Evolutionary conservation across 2,797 vertebrate genomes (phyloP).

Genomic region (Peromyscus melanophrys): DNA sequence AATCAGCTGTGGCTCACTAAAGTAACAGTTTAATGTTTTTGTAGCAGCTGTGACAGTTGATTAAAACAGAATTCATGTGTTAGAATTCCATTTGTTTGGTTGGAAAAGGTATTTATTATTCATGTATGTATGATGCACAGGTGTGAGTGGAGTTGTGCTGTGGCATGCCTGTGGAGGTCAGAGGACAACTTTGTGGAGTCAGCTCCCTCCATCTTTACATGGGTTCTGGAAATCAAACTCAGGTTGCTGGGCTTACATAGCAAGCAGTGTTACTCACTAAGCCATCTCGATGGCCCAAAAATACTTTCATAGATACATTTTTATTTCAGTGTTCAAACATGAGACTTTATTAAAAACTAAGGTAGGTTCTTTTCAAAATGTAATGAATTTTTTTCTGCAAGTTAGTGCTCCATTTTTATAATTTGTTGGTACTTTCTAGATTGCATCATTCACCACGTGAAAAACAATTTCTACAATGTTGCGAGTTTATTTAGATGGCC

Average conservation of each 20-base stretch:
- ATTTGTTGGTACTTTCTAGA: conserved; percentile 80
- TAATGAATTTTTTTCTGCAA: conserved; percentile 4
- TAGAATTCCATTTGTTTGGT: conserved; percentile 53
- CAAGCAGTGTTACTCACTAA: background rate
- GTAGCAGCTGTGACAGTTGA: conserved; percentile 15
- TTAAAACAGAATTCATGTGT: conserved; percentile 34
- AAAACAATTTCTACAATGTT: conserved; percentile 76
- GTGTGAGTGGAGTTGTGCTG: background rate
- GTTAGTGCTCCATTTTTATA: conserved; percentile 49
- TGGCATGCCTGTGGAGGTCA: background rate
- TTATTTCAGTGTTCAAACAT: conserved; percentile 54
- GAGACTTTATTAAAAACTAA: conserved; percentile 56
- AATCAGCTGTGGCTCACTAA: conserved; percentile 56
- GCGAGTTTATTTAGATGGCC: conserved; percentile 79
- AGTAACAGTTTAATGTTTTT: conserved; percentile 53
- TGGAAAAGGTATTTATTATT: background rate
- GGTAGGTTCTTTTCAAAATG: conserved; percentile 51
- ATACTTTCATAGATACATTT: conserved; percentile 36
- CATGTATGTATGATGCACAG: background rate
- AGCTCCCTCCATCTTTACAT: background rate
- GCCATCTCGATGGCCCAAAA: background rate
- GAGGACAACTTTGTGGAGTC: background rate
- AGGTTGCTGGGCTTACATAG: background rate
- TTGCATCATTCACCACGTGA: conserved; percentile 67
- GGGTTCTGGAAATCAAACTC: background rate